Conservation (phyloP, 2,797 vertebrate species). For the Coccyzus lansbergi region DNA sequence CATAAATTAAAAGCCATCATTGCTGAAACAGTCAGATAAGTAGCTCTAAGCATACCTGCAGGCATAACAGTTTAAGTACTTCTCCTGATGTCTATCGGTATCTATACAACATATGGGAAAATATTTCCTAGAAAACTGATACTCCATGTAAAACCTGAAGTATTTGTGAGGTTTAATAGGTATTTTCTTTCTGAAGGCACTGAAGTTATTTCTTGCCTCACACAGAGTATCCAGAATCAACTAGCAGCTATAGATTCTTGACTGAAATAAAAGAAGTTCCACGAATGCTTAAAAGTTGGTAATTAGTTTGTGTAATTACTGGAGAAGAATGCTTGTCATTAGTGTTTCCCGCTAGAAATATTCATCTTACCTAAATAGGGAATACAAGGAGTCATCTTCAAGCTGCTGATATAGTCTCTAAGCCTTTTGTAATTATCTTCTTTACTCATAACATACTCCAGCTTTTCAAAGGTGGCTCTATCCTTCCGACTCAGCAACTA, state of each 20-base stretch:
- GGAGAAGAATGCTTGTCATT: background rate
- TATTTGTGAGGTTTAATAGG: background rate
- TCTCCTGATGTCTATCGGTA: slow-evolving; percentile 17
- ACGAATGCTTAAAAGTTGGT: background rate
- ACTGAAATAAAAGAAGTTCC: background rate
- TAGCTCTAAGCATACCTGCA: background rate
- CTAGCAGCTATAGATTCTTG: background rate
- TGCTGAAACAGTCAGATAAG: background rate
- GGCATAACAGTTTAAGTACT: background rate
- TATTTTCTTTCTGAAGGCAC: background rate
- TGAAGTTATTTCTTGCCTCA: background rate
- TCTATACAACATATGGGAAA: background rate
- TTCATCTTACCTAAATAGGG: slow-evolving; percentile 89
- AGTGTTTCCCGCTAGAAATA: background rate
- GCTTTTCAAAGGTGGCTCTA: slow-evolving; percentile 94
- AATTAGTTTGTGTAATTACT: background rate
- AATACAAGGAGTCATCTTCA: slow-evolving; percentile 99
- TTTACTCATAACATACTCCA: slow-evolving; percentile 99
- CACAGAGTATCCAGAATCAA: background rate
- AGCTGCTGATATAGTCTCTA: slow-evolving; percentile 94
- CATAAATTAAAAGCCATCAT: background rate
- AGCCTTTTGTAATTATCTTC: slow-evolving; percentile 99
- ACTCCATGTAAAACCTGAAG: slow-evolving; percentile 18
- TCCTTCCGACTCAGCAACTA: slow-evolving; percentile 97
- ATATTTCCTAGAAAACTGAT: slow-evolving; percentile 35